Base-by-base conservation (phyloP, 2,113 vertebrate species). In the Carassius carassius region DNA sequence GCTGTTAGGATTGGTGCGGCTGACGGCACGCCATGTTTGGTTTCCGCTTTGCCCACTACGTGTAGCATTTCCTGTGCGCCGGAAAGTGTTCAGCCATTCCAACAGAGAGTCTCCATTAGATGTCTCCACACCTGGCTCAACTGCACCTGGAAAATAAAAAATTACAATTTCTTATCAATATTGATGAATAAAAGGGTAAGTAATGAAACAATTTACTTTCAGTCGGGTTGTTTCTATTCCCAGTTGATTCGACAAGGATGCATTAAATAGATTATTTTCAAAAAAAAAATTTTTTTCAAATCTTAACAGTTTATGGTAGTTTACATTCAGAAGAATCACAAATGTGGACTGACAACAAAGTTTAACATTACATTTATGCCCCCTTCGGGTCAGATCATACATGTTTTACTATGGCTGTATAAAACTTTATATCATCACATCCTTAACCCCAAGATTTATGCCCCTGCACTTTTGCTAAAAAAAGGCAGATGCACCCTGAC, bases 11-110 rank as follows among this genome's bases (percentile, higher is more conserved):
- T 98, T 98, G 67, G 96, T 97, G 90, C 96, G 96, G 89, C 97
- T 99, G 91, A 98, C 97, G 0, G 97, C 97, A 65, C 97, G 96
- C 98, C 97, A 98, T 11, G 96, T 98, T 89, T 98, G 97, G 91
- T 98, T 98, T 83, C 98, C 97, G 47, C 96, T 98, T 90, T 98
- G 97, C 14, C 97, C 97, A 0, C 97, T 99, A 82, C 95, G 96
- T 60, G 96, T 97, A 32, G 97, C 95, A 11, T 98, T 98, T 86
- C 97, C 97, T 0, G 96, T 97, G 82, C 95, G 97, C 85, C 94
- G 96, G 87, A 99, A 98, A 0, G 95, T 95, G 87, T 98, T 97
- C 77, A 98, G 90, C 97, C 97, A 98, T 87, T 97, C 97, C 56
- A 98, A 93, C 87, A 99, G 92, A 19, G 97, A 97, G 87, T 97